phyloP scores from a whole-genome alignment of 2,797 vertebrate species.

The Podarcis lilfordi region DNA sequence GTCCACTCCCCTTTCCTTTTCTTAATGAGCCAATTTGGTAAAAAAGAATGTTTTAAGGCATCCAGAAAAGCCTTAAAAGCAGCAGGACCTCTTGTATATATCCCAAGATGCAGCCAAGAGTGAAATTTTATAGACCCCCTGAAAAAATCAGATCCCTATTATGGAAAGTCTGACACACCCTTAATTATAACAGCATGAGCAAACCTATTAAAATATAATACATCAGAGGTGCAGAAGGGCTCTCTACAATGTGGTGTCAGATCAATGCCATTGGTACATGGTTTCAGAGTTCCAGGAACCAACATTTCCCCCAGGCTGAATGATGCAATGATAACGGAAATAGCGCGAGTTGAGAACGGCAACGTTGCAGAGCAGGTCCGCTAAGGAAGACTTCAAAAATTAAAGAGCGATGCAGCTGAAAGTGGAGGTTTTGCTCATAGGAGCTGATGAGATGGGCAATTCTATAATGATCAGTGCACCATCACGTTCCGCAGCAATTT shows the following conservation, averaged over 20 bases:
- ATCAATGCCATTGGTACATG: background rate
- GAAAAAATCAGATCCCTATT: slow-evolving; percentile 33
- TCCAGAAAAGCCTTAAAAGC: slow-evolving; percentile 64
- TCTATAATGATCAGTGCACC: background rate
- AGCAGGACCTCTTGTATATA: slow-evolving; percentile 47
- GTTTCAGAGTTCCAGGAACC: slow-evolving; percentile 21
- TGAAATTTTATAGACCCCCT: slow-evolving; percentile 45
- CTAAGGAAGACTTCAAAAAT: background rate
- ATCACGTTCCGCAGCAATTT: background rate
- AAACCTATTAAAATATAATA: slow-evolving; percentile 39
- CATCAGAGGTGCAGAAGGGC: slow-evolving; percentile 22
- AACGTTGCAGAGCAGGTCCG: slow-evolving; percentile 19
- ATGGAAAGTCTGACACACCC: slow-evolving; percentile 44
- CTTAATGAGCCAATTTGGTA: slow-evolving; percentile 59
- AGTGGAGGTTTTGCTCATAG: background rate
- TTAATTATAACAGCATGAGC: slow-evolving; percentile 54
- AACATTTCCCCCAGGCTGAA: slow-evolving; percentile 38
- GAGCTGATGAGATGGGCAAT: background rate
- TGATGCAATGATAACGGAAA: background rate
- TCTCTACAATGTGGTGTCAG: slow-evolving; percentile 39
- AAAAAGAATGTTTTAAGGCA: slow-evolving; percentile 59
- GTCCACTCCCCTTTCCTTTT: slow-evolving; percentile 24
- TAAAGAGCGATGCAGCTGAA: background rate
- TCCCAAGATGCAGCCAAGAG: slow-evolving; percentile 48
- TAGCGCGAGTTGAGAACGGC: background rate